Conservation (phyloP, 2,888 invertebrate genomes). For the Acheta domesticus region DNA sequence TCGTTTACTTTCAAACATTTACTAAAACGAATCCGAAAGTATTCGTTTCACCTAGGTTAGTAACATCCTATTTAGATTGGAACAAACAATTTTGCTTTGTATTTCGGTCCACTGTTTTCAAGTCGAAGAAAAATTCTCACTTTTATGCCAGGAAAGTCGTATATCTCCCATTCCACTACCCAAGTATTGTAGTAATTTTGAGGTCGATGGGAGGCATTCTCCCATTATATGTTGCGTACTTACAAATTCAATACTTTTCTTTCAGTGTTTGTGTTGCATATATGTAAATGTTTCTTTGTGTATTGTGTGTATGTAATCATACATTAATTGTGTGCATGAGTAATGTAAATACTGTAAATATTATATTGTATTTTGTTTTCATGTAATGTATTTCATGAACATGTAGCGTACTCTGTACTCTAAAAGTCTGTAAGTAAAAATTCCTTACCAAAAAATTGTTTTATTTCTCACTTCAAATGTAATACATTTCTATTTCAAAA, state of each 20-base stretch:
- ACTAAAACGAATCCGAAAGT: no score
- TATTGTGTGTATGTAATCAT: slow-evolving; percentile 11
- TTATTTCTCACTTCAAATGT: not conserved
- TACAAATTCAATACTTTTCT: not conserved
- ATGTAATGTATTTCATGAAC: slow-evolving; percentile 9
- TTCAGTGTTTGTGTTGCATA: slow-evolving; percentile 11
- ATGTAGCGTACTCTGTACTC: slow-evolving; percentile 6
- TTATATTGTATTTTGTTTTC: slow-evolving; percentile 1
- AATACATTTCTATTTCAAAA: not conserved
- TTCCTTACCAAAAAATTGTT: not conserved
- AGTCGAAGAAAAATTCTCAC: not conserved
- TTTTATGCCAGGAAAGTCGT: not conserved
- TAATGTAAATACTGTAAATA: slow-evolving; percentile 1
- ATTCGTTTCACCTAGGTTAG: no score
- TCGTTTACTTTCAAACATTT: no score
- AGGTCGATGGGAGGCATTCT: not conserved
- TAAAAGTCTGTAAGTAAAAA: slow-evolving; percentile 3
- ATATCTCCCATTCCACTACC: not conserved
- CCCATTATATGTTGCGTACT: not conserved
- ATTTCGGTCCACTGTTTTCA: no score
- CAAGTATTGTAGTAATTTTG: not conserved
- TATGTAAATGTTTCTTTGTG: slow-evolving; percentile 9
- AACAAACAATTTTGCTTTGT: no score
- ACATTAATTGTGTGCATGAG: slow-evolving; percentile 9
- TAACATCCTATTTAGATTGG: no score